Conservation (phyloP, 1,140 invertebrate genomes). For the Idris sp. region DNA sequence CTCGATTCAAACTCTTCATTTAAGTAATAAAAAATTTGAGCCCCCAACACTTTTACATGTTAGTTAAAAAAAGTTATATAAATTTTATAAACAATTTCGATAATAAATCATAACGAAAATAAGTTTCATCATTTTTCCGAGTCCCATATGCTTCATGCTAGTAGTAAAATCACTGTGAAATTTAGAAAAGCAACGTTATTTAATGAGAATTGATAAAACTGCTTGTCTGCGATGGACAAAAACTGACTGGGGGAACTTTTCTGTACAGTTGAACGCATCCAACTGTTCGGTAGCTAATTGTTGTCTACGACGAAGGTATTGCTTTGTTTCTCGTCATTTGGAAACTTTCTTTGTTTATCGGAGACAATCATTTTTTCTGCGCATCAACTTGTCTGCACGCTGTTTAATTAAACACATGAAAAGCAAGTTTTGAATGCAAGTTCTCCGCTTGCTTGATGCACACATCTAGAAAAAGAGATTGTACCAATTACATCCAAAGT, state of each 20-base stretch:
- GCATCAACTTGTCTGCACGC: conserved; percentile 46
- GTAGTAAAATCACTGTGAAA: conserved; percentile 25
- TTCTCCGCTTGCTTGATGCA: not conserved
- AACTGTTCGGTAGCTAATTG: conserved; percentile 53
- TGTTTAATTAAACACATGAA: conserved; percentile 46
- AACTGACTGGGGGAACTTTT: conserved; percentile 47
- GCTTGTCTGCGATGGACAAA: conserved; percentile 54
- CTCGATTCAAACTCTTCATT: no score
- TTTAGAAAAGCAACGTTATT: conserved; percentile 35
- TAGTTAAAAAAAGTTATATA: no score
- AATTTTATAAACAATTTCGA: no score
- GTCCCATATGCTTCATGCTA: no score
- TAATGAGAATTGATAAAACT: conserved; percentile 49
- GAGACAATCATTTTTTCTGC: conserved; percentile 56
- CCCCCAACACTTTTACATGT: no score
- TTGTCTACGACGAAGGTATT: conserved; percentile 48
- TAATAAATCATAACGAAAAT: no score
- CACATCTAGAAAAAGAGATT: conserved; percentile 21
- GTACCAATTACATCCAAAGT: no score
- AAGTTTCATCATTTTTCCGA: no score
- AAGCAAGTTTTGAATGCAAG: not conserved
- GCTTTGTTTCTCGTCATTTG: conserved; percentile 44
- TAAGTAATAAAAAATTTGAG: no score
- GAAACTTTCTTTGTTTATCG: conserved; percentile 57
- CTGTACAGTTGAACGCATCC: conserved; percentile 33